A percentile compares a stretch with the other conserved stretches of the same genome.
Conservation (phyloP, 2,888 invertebrate genomes). For the Dryomyza anilis region DNA sequence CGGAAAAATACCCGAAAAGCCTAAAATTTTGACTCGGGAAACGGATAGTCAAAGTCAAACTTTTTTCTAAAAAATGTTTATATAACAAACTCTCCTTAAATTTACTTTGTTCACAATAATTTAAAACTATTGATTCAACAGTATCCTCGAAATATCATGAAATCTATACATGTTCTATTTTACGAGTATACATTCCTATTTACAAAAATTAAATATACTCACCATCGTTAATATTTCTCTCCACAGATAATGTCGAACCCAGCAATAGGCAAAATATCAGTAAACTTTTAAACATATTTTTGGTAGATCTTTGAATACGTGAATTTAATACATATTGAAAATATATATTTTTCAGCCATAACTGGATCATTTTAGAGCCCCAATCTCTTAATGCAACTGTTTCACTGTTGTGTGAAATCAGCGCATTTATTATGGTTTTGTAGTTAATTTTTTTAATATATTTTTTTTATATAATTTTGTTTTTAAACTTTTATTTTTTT, state of each 20-base stretch:
- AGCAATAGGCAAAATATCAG: not conserved
- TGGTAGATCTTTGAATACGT: not conserved
- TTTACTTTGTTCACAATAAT: too few species aligned
- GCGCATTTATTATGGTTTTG: not conserved
- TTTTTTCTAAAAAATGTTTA: too few species aligned
- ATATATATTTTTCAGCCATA: not conserved
- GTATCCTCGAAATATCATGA: too few species aligned
- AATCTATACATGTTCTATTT: too few species aligned
- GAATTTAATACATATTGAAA: not conserved
- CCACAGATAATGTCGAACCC: not conserved
- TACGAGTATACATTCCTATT: too few species aligned
- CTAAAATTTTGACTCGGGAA: too few species aligned
- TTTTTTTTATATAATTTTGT: too few species aligned
- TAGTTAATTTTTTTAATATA: not conserved
- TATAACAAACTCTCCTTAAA: too few species aligned
- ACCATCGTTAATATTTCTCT: not conserved
- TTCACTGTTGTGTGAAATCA: not conserved
- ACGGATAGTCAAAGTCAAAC: too few species aligned
- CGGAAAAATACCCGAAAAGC: too few species aligned
- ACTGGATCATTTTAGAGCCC: not conserved
- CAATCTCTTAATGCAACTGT: conserved; percentile 5
- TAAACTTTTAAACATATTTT: not conserved
- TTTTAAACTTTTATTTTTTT: too few species aligned
- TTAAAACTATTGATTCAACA: too few species aligned
- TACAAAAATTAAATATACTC: not conserved